These are phyloP conservation scores for Lycia hirtaria DNA, from an alignment of 2,888 invertebrate species.

Conservation along the genomic window DNA sequence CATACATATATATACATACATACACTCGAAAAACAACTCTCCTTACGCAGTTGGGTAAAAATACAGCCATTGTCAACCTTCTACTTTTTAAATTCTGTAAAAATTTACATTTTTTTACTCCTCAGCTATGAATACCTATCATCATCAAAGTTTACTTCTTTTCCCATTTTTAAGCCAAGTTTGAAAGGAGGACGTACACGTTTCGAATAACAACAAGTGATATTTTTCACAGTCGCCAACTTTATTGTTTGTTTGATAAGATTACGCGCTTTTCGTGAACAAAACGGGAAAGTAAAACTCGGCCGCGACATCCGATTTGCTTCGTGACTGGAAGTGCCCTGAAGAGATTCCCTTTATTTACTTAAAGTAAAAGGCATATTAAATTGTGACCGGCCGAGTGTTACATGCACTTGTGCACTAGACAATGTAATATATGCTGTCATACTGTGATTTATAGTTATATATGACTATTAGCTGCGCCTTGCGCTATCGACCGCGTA, in stretches of 20 bases:
- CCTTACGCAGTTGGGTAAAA: no score
- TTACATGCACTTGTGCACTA: background rate
- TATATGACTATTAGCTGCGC: no score
- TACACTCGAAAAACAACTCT: no score
- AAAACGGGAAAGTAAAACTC: constrained; percentile 41
- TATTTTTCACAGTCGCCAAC: constrained; percentile 47
- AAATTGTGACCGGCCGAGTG: background rate
- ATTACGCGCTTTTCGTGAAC: constrained; percentile 46
- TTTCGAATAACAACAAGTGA: constrained; percentile 40
- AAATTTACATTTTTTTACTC: no score
- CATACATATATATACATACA: no score
- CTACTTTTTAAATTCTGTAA: no score
- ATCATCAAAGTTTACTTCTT: constrained; percentile 31
- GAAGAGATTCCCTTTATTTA: constrained; percentile 39
- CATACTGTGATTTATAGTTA: no score
- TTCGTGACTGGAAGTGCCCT: constrained; percentile 46
- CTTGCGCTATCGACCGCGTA: no score
- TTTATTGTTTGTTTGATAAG: constrained; percentile 53
- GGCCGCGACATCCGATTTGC: constrained; percentile 40
- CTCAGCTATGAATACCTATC: no score
- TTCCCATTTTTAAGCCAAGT: constrained; percentile 21
- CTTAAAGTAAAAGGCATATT: constrained; percentile 21
- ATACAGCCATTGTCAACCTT: no score
- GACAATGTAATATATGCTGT: no score
- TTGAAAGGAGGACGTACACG: constrained; percentile 30